Base-by-base conservation (phyloP, 1,140 invertebrate species). In the Neocloeon triangulifer region DNA sequence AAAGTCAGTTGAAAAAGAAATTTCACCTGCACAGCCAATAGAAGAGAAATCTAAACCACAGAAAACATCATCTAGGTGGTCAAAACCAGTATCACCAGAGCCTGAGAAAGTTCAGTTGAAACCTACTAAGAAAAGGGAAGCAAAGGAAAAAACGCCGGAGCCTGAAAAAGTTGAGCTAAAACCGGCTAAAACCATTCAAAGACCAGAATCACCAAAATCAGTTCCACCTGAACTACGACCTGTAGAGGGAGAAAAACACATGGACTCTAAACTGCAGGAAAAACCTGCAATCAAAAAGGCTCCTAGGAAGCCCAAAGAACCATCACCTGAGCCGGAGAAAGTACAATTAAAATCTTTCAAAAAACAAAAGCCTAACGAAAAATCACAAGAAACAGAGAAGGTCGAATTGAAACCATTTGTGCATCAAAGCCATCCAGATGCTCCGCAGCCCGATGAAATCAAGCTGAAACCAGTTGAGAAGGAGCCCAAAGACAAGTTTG, bases 81-180 rank as follows among this genome's bases (percentile, higher is more conserved):
- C n/a, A n/a, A n/a, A n/a, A n/a, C n/a, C n/a, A n/a, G n/a, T n/a
- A n/a, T n/a, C n/a, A n/a, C n/a, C n/a, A n/a, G n/a, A n/a, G n/a
- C n/a, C 25, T 25, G 35, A 37, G 25, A 32, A 34, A 15, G 13
- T 27, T 9, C 3, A 19, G 9, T 17, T 31, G 4, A 39, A 40
- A 16, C 31, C 42, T 4, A 30, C 33, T 5, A 32, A 37, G 13
- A 30, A 36, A 17, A 22, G 33, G 33, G 17, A 33, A 33, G 19
- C 26, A 15, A 35, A 36, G 16, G 26, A 19, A 14, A 32, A 35
- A 14, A 35, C 33, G 25, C 33, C 39, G 15, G 31, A 41, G 25
- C 38, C 52, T 28, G 45, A 55, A 40, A 46, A 55, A 38, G 43
- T 58, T 5, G 43, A 46, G 39, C 48, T 45, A 9, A 59, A 55